Base-by-base conservation (phyloP, 2,113 vertebrate species). In the Ranitomeya variabilis region DNA sequence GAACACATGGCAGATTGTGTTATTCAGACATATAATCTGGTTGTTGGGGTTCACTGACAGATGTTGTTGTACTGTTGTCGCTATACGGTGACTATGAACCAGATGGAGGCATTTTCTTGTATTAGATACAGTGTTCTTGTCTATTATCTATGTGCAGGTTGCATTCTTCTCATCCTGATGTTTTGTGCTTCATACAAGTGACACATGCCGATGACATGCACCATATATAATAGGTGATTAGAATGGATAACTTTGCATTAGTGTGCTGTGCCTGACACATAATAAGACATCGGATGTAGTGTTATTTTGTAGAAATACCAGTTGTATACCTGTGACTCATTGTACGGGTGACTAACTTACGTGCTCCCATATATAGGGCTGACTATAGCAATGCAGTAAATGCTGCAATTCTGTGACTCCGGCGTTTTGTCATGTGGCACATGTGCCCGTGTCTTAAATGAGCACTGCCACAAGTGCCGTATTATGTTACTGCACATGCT, bases 371-470 rank as follows among this genome's bases (percentile, higher is more conserved):
- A 71, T 66, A 16, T 71, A 84, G 64, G 45, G n/a, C 52, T 69
- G 45, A 26, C 66, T 84, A 23, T 18, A 55, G 45, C 81, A 54
- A 64, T 64, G 62, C 59, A 83, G 81, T 83, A 83, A 83, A 83
- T 64, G 62, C 78, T 67, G 81, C 81, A 69, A 52, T 57, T 80
- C 55, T 59, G 55, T 15, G 78, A 26, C 77, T 37, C 14, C 55
- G 13, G 78, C 23, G 2, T 19, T 18, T 8, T 59, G 9, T 16
- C 11, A 54, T 16, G 45, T 71, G 67, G 52, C 52, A 85, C 83
- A 67, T 60, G 83, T 74, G 73, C 37, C 45, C 57, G 69, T 74
- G n/a, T 59, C 10, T 59, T 3, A 19, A 0, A 80, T 55, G 13
- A 80, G 77, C 77, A 59, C 52, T n/a, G 76, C 23, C 4, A 79